Percentiles rank a stretch among this genome's conserved stretches.
phyloP scores from a whole-genome alignment of 2,113 vertebrate genomes.

The Crocuta crocuta region DNA sequence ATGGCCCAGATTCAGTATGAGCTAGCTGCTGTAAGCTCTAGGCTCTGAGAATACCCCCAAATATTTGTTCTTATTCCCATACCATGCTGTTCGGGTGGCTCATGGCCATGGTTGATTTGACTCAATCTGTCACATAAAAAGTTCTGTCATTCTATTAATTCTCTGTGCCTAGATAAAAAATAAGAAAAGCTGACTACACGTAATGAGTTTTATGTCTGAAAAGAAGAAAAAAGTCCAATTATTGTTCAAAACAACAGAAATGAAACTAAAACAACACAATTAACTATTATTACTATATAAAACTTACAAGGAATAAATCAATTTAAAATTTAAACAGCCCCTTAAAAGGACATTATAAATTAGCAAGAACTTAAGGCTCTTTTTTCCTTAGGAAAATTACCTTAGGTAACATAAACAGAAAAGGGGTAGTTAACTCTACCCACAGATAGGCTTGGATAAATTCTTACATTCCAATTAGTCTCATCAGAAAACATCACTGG shows the following conservation, averaged over 20 bases:
- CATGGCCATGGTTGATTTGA: not conserved
- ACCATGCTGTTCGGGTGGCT: not conserved
- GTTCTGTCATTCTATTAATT: not conserved
- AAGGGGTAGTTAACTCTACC: not conserved
- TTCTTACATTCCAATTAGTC: not conserved
- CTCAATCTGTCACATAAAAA: not conserved
- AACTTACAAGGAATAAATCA: constrained; percentile 41
- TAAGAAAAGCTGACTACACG: not conserved
- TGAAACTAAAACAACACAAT: not conserved
- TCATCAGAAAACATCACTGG: not conserved
- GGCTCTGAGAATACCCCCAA: not conserved
- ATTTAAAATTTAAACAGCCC: constrained; percentile 21
- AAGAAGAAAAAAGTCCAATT: not conserved
- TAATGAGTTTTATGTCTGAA: not conserved
- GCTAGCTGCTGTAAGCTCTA: not conserved
- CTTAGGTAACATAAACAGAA: constrained; percentile 26
- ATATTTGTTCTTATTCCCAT: not conserved
- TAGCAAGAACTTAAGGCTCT: not conserved
- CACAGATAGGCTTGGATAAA: not conserved
- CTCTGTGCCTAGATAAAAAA: not conserved
- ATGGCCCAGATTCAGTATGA: not conserved
- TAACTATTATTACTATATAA: not conserved
- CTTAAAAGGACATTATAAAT: not conserved
- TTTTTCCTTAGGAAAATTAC: constrained; percentile 29
- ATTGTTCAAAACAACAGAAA: constrained; percentile 9